phyloP scores from a whole-genome alignment of 2,797 vertebrate genomes.

The Diglossa cyanea region DNA sequence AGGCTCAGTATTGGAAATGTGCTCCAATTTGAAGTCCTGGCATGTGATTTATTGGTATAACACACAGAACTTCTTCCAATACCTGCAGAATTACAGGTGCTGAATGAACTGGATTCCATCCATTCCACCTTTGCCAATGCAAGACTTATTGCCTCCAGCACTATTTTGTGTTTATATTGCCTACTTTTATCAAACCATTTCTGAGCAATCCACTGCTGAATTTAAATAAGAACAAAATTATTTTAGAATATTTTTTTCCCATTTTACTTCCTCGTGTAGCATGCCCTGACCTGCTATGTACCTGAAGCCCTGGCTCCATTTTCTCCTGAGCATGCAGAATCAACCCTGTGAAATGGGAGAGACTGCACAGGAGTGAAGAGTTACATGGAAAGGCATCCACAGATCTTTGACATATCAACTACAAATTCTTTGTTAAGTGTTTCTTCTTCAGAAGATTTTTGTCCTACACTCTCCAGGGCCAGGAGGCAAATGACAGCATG shows the following conservation, averaged over 20 bases:
- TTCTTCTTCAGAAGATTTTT: background rate
- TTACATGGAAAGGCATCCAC: background rate
- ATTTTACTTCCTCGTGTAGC: background rate
- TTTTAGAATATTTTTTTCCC: background rate
- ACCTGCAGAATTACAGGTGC: background rate
- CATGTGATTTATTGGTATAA: background rate
- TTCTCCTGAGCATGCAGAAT: background rate
- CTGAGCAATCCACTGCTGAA: background rate
- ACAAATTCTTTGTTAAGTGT: background rate
- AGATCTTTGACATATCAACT: background rate
- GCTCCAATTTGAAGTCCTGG: background rate
- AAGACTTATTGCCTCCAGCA: background rate
- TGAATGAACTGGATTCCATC: background rate
- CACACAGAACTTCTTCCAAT: background rate
- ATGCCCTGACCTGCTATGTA: background rate
- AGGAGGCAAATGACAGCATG: background rate
- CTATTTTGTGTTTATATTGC: background rate
- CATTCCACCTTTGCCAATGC: conserved; percentile 2
- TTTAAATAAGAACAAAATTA: background rate
- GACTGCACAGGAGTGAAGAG: background rate
- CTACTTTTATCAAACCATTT: background rate
- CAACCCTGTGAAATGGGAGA: background rate
- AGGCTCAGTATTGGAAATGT: background rate
- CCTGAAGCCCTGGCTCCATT: background rate
- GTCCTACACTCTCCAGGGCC: background rate